Evolutionary conservation across 2,113 vertebrate genomes (phyloP), one percentile per base, ranked within the genome.

Genomic region (Corythaixoides concolor): DNA sequence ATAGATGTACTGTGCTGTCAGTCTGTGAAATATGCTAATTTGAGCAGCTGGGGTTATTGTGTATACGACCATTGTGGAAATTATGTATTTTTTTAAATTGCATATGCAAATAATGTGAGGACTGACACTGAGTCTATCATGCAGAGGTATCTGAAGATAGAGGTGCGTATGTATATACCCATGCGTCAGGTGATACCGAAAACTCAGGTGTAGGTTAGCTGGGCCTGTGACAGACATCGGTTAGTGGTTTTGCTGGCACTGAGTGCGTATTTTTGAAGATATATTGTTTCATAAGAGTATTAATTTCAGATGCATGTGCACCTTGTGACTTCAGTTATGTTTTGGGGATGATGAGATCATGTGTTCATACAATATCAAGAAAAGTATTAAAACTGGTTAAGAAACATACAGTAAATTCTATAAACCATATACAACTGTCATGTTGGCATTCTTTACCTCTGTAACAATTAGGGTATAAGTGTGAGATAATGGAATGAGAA

Each of bases 221-320:
- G 53, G 56, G 22, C 41, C 68, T 52, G 55, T 49, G 66, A n/a
- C 66, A 59, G 53, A 21, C 27, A 43, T n/a, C 3, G 1, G 17
- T 50, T 35, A 22, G 47, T 27, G 33, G 23, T 9, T 82, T 28
- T 32, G 12, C 15, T 60, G 43, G 56, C 49, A 74, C 1, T 7
- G n/a, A 43, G 23, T 13, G 19, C 1, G 0, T 39, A 6, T 52
- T 70, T 83, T 60, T 3, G 0, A 60, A 89, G 45, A 53, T 22
- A 32, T 21, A 23, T 5, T 39, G 47, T 74, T 86, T 66, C 49
- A 7, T 39, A 30, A 53, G n/a, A n/a, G 12, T 55, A 49, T 56
- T 52, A 5, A 75, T 79, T 78, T 75, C 67, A 69, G 55, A 32
- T 39, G 27, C 49, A 37, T 3, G 33, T 82, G 69, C 17, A 66